A percentile compares a stretch with the other conserved stretches of the same genome.
Evolutionary conservation across 2,113 vertebrate genomes (phyloP).

Genomic region (Nesoenas mayeri): DNA sequence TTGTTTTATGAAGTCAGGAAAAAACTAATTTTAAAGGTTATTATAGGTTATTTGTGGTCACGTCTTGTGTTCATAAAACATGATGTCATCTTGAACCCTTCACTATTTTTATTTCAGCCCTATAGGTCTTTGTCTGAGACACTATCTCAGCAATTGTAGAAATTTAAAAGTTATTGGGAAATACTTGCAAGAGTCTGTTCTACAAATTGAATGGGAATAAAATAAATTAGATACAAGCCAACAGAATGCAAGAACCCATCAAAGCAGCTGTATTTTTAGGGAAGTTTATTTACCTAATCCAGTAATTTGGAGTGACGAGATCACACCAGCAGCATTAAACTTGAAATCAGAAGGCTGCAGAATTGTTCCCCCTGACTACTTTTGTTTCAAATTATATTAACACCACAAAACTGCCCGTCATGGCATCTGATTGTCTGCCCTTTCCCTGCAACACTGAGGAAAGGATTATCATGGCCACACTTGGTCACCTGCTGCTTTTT

Average conservation of each 20-base stretch:
- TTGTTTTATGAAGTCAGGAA: slow-evolving; percentile 86
- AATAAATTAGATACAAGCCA: slow-evolving; percentile 10
- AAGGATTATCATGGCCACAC: neutral
- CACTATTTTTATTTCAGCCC: slow-evolving; percentile 76
- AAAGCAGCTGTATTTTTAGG: slow-evolving; percentile 8
- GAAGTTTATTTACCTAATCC: neutral
- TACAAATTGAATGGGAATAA: slow-evolving; percentile 57
- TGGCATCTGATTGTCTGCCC: neutral
- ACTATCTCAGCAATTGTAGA: slow-evolving; percentile 64
- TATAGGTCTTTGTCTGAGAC: slow-evolving; percentile 73
- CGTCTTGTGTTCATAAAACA: slow-evolving; percentile 78
- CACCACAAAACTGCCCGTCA: neutral
- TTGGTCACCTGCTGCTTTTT: neutral
- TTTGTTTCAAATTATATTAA: neutral
- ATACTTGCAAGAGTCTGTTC: slow-evolving; percentile 37
- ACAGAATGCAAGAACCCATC: slow-evolving; percentile 35
- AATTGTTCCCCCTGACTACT: neutral
- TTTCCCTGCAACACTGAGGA: neutral
- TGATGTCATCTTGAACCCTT: slow-evolving; percentile 79
- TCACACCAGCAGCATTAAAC: neutral
- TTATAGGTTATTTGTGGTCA: slow-evolving; percentile 86
- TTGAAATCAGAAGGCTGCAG: neutral
- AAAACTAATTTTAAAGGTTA: slow-evolving; percentile 87
- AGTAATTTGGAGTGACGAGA: neutral
- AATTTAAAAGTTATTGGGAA: slow-evolving; percentile 62